Evolutionary conservation across 2,797 vertebrate genomes (phyloP), one percentile per base, ranked within the genome.

Genomic region (Parauchenoglanis ngamensis): DNA sequence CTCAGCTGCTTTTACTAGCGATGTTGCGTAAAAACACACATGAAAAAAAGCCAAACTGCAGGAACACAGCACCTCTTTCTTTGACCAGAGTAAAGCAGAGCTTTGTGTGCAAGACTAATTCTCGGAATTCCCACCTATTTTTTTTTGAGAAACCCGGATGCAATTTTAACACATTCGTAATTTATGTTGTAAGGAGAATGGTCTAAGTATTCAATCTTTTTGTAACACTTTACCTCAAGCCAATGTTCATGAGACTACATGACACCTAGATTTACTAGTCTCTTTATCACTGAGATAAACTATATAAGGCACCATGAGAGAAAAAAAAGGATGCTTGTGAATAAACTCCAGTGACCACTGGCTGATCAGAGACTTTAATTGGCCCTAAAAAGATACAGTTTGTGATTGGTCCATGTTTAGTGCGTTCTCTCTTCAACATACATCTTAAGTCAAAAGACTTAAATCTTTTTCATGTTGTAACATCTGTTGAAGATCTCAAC

Each of bases 41-140:
- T 28, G 35, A 61, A n/a, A 10, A 72, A 91, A 91, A 90, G 70
- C 84, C 86, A 84, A 85, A 79, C 87, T 87, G 87, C 88, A 88
- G 77, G 90, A 91, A 92, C 89, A 94, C 89, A 94, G 92, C 78
- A 87, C 86, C 90, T 91, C 93, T 94, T 94, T 94, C 93, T 94
- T 94, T 94, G 92, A 95, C 57, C 1, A 44, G n/a, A 46, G 40
- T 63, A 65, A 79, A 86, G 73, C 44, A 56, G 21, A 76, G 28
- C 63, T 86, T 25, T 88, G 72, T 86, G 85, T 54, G n/a, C 61
- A 63, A 31, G 70, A 46, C 35, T 68, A 28, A 77, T n/a, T 84
- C 70, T 80, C 40, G 44, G 46, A 70, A 56, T 28, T 31, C 3
- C 31, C 15, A 13, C 56, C 23, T 56, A 31, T 21, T 0, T 46